A percentile compares a stretch with the other conserved stretches of the same genome.
Conservation (phyloP, 2,888 invertebrate species). For the Eucera pruinosa region DNA sequence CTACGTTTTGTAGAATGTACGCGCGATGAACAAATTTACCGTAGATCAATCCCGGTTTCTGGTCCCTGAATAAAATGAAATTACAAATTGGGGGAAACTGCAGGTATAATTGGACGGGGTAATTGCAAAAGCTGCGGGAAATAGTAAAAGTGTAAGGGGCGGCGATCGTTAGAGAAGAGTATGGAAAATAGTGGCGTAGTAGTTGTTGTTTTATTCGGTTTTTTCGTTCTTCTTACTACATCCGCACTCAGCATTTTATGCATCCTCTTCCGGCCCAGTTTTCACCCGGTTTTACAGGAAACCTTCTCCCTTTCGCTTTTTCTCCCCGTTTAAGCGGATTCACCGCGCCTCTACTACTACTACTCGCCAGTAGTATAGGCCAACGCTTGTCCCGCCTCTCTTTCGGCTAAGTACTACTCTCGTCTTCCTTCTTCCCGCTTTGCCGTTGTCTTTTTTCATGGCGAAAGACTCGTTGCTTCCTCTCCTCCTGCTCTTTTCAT, state of each 20-base stretch:
- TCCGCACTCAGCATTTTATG: conserved; percentile 9
- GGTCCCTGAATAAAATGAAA: too few species aligned
- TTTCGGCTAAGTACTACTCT: conserved; percentile 13
- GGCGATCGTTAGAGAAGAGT: conserved; percentile 12
- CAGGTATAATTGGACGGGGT: too few species aligned
- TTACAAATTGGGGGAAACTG: too few species aligned
- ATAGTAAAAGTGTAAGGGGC: too few species aligned
- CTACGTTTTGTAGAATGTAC: too few species aligned
- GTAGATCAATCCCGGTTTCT: too few species aligned
- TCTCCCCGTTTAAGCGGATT: conserved; percentile 29
- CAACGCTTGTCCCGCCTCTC: neutral
- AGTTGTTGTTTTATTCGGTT: neutral
- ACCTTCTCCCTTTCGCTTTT: neutral
- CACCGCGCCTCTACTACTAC: neutral
- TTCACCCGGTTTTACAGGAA: neutral
- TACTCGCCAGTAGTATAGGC: conserved; percentile 19
- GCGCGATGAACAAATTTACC: too few species aligned
- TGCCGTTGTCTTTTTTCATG: conserved; percentile 3
- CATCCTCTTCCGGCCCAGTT: neutral
- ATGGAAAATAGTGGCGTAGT: neutral
- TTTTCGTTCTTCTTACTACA: neutral
- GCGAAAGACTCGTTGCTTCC: conserved; percentile 7
- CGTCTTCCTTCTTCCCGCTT: conserved; percentile 9
- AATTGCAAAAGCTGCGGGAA: too few species aligned
- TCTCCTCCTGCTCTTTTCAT: too few species aligned